Evolutionary conservation across 2,113 vertebrate genomes (phyloP).

Genomic region (Narcine bancroftii): DNA sequence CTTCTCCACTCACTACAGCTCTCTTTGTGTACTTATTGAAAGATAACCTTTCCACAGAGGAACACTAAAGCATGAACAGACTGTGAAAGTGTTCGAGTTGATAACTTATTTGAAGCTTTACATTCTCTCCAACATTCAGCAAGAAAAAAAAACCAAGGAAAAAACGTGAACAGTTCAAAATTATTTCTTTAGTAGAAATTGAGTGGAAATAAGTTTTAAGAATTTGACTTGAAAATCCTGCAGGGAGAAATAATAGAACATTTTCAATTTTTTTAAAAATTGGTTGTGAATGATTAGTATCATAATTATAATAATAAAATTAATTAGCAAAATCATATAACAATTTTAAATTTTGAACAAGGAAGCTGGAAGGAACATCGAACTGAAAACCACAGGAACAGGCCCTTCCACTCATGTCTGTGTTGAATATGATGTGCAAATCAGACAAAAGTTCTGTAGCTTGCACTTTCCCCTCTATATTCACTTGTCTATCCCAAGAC

Average conservation of each 20-base stretch:
- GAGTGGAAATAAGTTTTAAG: not conserved
- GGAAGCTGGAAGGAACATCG: too few relatives aligned
- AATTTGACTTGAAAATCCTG: not conserved
- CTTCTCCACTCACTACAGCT: not conserved
- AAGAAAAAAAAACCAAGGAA: not conserved
- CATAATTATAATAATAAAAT: not conserved
- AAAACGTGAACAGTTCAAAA: not conserved
- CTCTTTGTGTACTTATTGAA: not conserved
- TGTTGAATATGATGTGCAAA: too few relatives aligned
- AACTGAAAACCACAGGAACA: too few relatives aligned
- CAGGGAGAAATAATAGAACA: not conserved
- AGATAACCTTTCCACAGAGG: not conserved
- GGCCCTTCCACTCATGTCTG: too few relatives aligned
- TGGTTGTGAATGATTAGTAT: not conserved
- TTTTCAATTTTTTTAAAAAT: not conserved
- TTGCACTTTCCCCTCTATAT: too few relatives aligned
- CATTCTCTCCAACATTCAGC: not conserved
- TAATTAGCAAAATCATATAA: too few relatives aligned
- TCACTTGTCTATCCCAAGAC: too few relatives aligned
- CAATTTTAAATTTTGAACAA: too few relatives aligned
- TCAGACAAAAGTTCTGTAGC: too few relatives aligned
- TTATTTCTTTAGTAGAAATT: not conserved
- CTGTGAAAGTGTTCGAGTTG: not conserved
- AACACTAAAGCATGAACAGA: not conserved
- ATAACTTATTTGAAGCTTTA: not conserved